A percentile compares a stretch with the other conserved stretches of the same genome.
phyloP scores from a whole-genome alignment of 92 coral and sea anemone genomes.

The Chrysogorgia sp. region DNA sequence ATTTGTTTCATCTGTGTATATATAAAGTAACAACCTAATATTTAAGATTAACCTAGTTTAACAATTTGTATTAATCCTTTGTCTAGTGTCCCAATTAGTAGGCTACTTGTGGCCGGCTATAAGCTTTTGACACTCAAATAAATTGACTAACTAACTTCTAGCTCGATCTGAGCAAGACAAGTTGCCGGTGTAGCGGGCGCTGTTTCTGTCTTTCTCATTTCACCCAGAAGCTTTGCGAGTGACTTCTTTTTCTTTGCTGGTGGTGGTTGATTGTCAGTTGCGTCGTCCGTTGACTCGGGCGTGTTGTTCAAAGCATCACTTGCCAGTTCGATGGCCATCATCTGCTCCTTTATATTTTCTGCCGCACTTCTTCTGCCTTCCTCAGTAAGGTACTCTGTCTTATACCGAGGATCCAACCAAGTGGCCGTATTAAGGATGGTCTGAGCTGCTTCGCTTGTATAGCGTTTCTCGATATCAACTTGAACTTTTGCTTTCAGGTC shows the following conservation, averaged over 20 bases:
- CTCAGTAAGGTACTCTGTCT: neutral
- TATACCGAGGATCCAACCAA: constrained; percentile 12
- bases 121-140: no score
- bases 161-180: neutral
- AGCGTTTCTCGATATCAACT: neutral
- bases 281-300: neutral
- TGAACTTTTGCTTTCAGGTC: neutral
- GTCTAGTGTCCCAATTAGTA: no score
- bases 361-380: constrained; percentile 5
- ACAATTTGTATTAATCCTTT: no score
- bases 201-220: neutral
- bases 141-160: no score
- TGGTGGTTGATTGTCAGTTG: neutral
- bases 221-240: constrained; percentile 2
- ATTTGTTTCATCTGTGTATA: no score
- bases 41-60: no score
- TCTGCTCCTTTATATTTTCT: neutral
- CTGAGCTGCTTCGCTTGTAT: no score
- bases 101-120: no score
- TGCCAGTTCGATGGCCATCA: constrained; percentile 1
- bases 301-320: neutral
- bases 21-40: no score
- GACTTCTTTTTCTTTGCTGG: neutral
- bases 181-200: neutral
- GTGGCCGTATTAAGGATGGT: neutral